Conservation (phyloP, 2,113 vertebrate genomes). For the Corythaeola cristata region DNA sequence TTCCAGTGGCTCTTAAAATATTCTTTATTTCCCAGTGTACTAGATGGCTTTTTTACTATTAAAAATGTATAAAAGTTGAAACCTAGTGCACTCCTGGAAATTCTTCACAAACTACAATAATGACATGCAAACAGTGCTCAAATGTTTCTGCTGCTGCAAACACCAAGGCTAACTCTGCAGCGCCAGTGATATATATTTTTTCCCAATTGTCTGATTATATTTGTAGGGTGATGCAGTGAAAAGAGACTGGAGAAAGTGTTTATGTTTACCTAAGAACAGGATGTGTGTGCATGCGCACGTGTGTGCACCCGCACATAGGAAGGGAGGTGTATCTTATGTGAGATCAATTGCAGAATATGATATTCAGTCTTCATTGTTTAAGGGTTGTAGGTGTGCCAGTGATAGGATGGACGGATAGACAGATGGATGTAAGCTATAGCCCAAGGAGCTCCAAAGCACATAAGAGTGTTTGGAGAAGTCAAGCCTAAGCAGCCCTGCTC, state of each 20-base stretch:
- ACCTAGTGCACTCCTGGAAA: not conserved
- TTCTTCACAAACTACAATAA: not conserved
- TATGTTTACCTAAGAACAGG: not conserved
- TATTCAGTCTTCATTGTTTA: not conserved
- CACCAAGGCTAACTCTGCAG: not conserved
- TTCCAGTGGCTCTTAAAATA: not conserved
- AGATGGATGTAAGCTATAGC: not conserved
- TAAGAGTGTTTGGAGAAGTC: not conserved
- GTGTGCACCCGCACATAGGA: rapidly evolving
- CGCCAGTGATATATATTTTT: not conserved
- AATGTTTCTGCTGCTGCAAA: not conserved
- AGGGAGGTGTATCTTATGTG: too few species aligned
- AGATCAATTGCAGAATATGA: not conserved
- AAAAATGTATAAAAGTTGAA: not conserved
- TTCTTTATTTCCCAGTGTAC: not conserved
- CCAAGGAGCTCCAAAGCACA: not conserved
- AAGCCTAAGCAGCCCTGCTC: not conserved
- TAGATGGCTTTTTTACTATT: not conserved
- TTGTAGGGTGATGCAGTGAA: not conserved
- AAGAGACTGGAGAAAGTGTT: not conserved
- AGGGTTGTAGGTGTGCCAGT: not conserved
- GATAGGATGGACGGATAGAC: not conserved
- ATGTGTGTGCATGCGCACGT: too few species aligned
- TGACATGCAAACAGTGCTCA: not conserved
- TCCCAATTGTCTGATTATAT: not conserved